Evolutionary conservation across 2,113 vertebrate species (phyloP).

Genomic region (Herpetotheres cachinnans): DNA sequence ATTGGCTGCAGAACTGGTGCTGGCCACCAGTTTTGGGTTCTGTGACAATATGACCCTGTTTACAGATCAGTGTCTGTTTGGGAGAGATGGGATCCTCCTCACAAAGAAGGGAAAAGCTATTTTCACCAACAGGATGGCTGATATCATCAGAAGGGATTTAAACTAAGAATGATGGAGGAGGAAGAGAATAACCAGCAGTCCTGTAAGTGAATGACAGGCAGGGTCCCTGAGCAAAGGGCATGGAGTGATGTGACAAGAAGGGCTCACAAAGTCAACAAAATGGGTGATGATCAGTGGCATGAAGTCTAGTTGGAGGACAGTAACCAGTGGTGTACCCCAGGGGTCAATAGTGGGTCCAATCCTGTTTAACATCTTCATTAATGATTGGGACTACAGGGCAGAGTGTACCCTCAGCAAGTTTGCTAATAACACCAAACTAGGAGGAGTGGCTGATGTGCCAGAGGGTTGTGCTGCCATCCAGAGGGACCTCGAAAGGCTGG

Average conservation of each 20-base stretch:
- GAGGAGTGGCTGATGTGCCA: neutral
- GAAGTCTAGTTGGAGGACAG: neutral
- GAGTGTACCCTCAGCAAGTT: neutral
- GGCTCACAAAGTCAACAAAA: neutral
- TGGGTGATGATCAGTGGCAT: no score
- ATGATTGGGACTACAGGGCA: neutral
- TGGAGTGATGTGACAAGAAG: neutral
- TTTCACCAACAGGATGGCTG: neutral
- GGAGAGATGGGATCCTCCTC: neutral
- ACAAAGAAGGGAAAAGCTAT: neutral
- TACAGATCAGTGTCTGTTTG: neutral
- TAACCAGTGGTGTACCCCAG: neutral
- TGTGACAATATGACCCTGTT: neutral
- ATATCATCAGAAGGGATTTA: neutral
- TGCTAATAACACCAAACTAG: neutral
- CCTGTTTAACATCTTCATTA: neutral
- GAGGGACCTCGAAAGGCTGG: neutral
- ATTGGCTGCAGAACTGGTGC: neutral
- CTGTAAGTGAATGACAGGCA: neutral
- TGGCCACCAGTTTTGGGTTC: neutral
- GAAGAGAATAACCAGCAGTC: neutral
- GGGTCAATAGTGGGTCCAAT: neutral
- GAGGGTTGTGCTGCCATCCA: neutral
- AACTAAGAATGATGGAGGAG: neutral
- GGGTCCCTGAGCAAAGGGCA: neutral